Conservation (phyloP, 2,113 vertebrate species). For the Glaucomys volans region DNA sequence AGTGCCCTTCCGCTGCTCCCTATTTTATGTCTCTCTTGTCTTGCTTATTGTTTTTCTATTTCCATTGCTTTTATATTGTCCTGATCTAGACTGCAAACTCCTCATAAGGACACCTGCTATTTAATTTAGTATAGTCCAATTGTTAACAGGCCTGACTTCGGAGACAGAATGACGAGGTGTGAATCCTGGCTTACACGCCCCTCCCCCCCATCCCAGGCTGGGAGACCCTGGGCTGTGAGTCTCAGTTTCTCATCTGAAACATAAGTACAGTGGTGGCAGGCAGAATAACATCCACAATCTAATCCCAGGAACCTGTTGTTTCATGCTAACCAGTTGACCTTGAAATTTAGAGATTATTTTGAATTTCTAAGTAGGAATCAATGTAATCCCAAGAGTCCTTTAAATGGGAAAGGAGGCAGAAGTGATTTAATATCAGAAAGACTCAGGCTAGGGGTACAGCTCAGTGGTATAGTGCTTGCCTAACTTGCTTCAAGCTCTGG, state of each 20-base stretch:
- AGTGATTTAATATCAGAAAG: neutral
- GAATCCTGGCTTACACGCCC: neutral
- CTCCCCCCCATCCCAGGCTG: neutral
- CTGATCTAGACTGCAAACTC: neutral
- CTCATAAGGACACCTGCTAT: neutral
- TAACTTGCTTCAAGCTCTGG: neutral
- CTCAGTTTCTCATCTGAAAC: constrained; percentile 24
- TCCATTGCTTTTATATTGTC: neutral
- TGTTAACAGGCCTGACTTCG: neutral
- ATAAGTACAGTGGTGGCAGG: neutral
- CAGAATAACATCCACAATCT: neutral
- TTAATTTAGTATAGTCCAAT: neutral
- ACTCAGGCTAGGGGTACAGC: neutral
- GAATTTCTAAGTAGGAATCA: neutral
- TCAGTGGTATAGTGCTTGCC: neutral
- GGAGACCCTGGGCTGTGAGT: neutral
- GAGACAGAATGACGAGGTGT: neutral
- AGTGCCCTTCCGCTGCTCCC: fast-evolving
- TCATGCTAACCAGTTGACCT: neutral
- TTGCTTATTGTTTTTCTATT: neutral
- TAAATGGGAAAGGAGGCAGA: neutral
- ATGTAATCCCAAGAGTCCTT: neutral
- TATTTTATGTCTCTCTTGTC: neutral
- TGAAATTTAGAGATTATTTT: neutral
- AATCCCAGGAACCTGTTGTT: neutral